Base-by-base conservation (phyloP, 2,797 vertebrate species). In the Enteromius paludinosus region DNA sequence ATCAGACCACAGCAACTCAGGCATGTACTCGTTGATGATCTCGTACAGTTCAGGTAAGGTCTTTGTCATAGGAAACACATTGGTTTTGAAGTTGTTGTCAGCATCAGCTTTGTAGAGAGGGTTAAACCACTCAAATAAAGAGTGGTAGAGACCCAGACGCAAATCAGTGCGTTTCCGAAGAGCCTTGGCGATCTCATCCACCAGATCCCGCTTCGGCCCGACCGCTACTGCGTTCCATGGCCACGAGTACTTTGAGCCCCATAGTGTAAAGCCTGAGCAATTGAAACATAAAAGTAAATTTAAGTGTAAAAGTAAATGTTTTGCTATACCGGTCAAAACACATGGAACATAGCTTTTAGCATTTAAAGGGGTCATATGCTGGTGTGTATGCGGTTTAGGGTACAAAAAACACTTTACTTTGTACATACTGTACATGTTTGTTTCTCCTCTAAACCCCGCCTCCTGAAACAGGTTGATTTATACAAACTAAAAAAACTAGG, bases 121-220 rank as follows among this genome's bases (percentile, higher is more conserved):
- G 82, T 99, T 95, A 81, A 99, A 99, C 98, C 98, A 99, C 88
- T 99, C 98, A 1, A 98, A 99, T 8, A 97, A 94, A 2, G 98
- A 99, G 83, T 99, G 97, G 83, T 99, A 99, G 0, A 99, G 93
- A 18, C 98, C 98, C 20, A 99, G 94, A 65, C 1, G 97, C 85
- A 99, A 88, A 86, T 91, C 90, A 0, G 94, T 96, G 77, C 91
- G 78, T 0, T 87, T 91, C 11, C 95, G 94, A 49, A 99, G 70
- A 69, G 97, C 95, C 0, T 11, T 81, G 65, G 93, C 94, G 11
- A 99, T 86, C 71, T 98, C 97, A 38, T 84, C 94, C 62, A 99
- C 95, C 35, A 99, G 87, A 82, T 99, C 97, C 72, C 94, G 91
- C 79, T 95, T 95, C 0, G 98, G 97, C 64, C 98, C 98, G 5